These are phyloP conservation scores for Pseudolaguvia tuberculata DNA, from an alignment of 2,113 vertebrate species.

Conservation along the genomic window DNA sequence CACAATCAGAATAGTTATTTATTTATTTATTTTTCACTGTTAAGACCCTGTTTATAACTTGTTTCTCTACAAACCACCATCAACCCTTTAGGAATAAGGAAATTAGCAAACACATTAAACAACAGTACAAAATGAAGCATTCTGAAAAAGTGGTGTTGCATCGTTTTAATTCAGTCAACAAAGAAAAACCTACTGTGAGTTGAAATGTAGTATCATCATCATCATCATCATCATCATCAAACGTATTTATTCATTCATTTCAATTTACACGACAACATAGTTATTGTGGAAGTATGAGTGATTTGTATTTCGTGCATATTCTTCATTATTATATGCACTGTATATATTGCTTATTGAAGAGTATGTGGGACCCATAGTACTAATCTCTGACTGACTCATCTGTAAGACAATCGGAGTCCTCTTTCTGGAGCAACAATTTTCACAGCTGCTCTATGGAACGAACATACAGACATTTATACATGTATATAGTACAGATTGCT, in stretches of 20 bases:
- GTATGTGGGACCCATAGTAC: neutral
- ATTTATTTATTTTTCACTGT: neutral
- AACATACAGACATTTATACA: too few species aligned
- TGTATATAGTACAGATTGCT: too few species aligned
- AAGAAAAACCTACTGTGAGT: too few species aligned
- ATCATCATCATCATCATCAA: too few species aligned
- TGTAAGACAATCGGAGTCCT: neutral
- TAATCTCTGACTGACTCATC: neutral
- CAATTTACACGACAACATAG: neutral
- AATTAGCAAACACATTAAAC: neutral
- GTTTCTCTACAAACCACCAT: neutral
- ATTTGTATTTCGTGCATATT: slow-evolving; percentile 18
- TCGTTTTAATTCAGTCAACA: too few species aligned
- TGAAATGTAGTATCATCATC: too few species aligned
- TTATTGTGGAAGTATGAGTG: slow-evolving; percentile 7
- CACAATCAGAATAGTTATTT: neutral
- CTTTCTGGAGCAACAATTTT: neutral
- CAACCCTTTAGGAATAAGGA: neutral
- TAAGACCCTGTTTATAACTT: neutral
- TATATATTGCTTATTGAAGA: slow-evolving; percentile 14
- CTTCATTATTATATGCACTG: neutral
- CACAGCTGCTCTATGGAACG: neutral
- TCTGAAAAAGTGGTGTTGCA: neutral
- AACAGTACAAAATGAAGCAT: neutral
- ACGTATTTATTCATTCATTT: too few species aligned